Percentiles rank a stretch among this genome's conserved stretches.
phyloP scores from a whole-genome alignment of 2,113 vertebrate species.

The Poeciliopsis turrubarensis region DNA sequence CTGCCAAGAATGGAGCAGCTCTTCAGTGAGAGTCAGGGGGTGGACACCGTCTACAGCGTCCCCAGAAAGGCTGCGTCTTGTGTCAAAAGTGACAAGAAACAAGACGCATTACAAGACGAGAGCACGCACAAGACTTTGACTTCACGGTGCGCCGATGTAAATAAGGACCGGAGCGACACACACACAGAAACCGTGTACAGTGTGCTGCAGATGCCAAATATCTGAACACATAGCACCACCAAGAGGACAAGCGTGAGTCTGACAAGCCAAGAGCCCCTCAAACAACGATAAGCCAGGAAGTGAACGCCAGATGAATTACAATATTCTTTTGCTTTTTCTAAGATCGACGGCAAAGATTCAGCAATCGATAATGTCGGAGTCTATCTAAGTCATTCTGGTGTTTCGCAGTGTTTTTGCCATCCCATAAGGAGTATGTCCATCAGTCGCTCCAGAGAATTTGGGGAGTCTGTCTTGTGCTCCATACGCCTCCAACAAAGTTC shows the following conservation, averaged over 20 bases:
- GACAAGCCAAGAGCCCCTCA: fast-evolving
- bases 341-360: not conserved
- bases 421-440: too few relatives aligned
- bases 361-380: too few relatives aligned
- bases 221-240: slow-evolving; percentile 20
- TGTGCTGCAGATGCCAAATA: slow-evolving; percentile 19
- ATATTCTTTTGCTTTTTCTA: not conserved
- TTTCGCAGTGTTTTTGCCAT: too few relatives aligned
- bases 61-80: fast-evolving
- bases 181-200: slow-evolving; percentile 41
- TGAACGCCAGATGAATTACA: not conserved
- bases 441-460: too few relatives aligned
- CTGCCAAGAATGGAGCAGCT: not conserved
- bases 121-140: fast-evolving
- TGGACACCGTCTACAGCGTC: not conserved
- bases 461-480: too few relatives aligned
- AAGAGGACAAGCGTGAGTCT: not conserved
- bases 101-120: too few relatives aligned
- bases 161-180: fast-evolving
- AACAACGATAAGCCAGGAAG: not conserved
- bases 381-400: too few relatives aligned
- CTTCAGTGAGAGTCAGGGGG: not conserved
- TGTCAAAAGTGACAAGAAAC: not conserved
- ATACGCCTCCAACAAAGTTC: too few relatives aligned
- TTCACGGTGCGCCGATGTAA: not conserved